Evolutionary conservation across 2,797 vertebrate species (phyloP), one percentile per base, ranked within the genome.

Genomic region (Syndactyla subalaris): DNA sequence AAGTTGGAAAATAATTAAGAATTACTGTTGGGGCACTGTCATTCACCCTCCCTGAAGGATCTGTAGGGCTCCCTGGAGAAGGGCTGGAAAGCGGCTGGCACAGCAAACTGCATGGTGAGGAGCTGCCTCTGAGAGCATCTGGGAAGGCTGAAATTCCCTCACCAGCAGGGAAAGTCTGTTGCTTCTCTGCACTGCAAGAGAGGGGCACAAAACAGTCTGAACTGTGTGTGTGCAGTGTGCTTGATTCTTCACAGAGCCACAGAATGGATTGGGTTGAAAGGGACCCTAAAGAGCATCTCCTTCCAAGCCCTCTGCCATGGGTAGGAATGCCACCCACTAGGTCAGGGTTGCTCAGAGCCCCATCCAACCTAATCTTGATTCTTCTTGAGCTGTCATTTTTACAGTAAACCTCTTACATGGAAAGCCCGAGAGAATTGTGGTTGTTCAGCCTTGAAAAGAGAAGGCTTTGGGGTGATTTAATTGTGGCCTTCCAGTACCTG

Each of bases 1-100:
- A 75, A 95, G 39, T 12, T 81, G 76, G 48, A 68, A 88, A 92
- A 96, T 84, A 89, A 88, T 92, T 85, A 88, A 89, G 73, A 84
- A 72, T 76, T 84, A 70, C 27, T 59, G 79, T 29, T 62, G 74
- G 43, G 76, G 8, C 66, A 45, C 21, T 73, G 85, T 77, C 51
- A 52, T 23, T 66, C 54, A 13, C 62, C 14, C 13, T 81, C 16
- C 68, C 65, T 65, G 78, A 38, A 67, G 90, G 67, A 45, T 43
- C 59, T 26, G 27, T 17, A 29, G 74, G 62, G n/a, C 1, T 32
- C 73, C 21, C 54, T 39, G 63, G 45, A 62, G 65, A 34, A 39
- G 29, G 26, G 2, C 10, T 12, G 51, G 67, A 3, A 78, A n/a
- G 48, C 7, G 1, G 9, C 49, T 38, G 20, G 43, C 43, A 51